Evolutionary conservation across 2,888 invertebrate genomes (phyloP).

Genomic region (Colletes collaris): DNA sequence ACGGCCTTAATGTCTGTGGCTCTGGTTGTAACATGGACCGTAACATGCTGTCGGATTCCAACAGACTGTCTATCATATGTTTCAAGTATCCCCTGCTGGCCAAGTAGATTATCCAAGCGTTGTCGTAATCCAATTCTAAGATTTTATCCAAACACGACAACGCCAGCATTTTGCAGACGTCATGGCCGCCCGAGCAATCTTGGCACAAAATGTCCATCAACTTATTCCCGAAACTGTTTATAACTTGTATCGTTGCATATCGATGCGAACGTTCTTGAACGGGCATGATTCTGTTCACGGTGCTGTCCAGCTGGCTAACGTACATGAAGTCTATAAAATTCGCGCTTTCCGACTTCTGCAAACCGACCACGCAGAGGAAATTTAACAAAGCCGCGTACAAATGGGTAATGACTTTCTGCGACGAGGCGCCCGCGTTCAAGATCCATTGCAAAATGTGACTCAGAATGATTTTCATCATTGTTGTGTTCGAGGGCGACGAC

Average conservation of each 20-base stretch:
- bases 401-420: constrained; percentile 93
- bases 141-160: constrained; percentile 92
- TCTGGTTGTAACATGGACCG: constrained; percentile 87
- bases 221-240: constrained; percentile 91
- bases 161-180: constrained; percentile 95
- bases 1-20: constrained; percentile 88
- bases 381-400: constrained; percentile 93
- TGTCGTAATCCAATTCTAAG: constrained; percentile 89
- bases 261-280: constrained; percentile 79
- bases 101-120: constrained; percentile 87
- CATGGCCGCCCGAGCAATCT: constrained; percentile 94
- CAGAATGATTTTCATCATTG: constrained; percentile 88
- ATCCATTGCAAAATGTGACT: constrained; percentile 93
- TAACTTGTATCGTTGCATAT: constrained; percentile 85
- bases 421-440: constrained; percentile 90
- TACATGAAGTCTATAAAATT: constrained; percentile 84
- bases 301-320: constrained; percentile 88
- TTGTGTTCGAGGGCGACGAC: constrained; percentile 85
- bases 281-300: constrained; percentile 78
- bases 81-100: constrained; percentile 89
- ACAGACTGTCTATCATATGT: constrained; percentile 91
- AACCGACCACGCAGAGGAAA: constrained; percentile 90
- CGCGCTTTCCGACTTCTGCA: constrained; percentile 82
- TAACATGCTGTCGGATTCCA: constrained; percentile 89
- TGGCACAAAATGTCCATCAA: constrained; percentile 92